Base-by-base conservation (phyloP, 2,113 vertebrate genomes). In the Asarcornis scutulata region DNA sequence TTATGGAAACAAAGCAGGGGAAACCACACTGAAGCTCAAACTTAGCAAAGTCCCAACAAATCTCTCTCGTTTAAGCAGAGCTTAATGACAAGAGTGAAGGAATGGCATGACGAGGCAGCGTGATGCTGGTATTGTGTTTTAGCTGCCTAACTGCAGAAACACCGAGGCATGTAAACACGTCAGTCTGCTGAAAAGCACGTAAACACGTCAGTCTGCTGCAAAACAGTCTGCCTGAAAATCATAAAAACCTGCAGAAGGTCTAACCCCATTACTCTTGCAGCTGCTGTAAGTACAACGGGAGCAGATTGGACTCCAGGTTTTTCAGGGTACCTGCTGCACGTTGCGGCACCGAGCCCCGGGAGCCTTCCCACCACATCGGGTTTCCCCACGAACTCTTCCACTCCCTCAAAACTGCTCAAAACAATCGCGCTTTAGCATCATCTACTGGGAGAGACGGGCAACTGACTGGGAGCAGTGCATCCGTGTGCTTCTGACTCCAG, bases 381-480 rank as follows among this genome's bases (percentile, higher is more conserved):
- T 88, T 91, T 68, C 83, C 84, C 78, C 0, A 71, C 75, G 69
- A 95, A 95, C 87, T 50, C 78, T 89, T 83, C 38, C 20, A 36
- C 82, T 85, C 81, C 34, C 83, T 88, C n/a, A 16, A 44, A 71
- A 83, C 23, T 44, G 64, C 75, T 86, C 21, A 79, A 83, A 89
- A 84, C 32, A n/a, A 75, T 62, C 95, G 91, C 77, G 0, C 89
- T 90, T 88, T 86, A 63, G 83, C 92, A 94, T 91, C 96, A 93
- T 93, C 93, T 93, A 42, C 79, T 79, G 48, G 85, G 96, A 94
- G 96, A 96, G 95, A 95, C 0, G 9, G 93, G 97, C 94, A 97
- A 97, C 93, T 97, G 97, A 92, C 93, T 83, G 88, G 81, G 84
- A 93, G 66, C 74, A 44, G 68, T 11, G 0, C 63, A 69, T 44